Evolutionary conservation across 92 coral and sea anemone genomes (phyloP).

Genomic region (Palythoa heliodiscus): DNA sequence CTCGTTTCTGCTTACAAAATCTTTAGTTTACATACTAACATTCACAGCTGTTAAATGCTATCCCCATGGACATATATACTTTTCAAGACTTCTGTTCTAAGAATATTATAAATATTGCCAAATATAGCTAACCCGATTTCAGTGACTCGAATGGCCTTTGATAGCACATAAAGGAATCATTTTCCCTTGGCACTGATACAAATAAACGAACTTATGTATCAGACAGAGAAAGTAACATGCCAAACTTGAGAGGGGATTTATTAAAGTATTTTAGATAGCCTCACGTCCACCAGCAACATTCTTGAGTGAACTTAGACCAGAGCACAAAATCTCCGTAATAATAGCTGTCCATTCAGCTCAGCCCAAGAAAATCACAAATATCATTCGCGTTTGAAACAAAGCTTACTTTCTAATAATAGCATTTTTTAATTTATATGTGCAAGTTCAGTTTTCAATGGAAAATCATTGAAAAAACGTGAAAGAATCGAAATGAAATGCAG

Average conservation of each 20-base stretch:
- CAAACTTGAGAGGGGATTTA: not conserved
- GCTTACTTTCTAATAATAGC: too few species aligned
- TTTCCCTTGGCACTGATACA: not conserved
- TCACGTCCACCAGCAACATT: not conserved
- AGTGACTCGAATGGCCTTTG: not conserved
- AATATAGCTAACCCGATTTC: not conserved
- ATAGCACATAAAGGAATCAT: not conserved
- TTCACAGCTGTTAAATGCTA: not conserved
- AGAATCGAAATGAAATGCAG: not conserved
- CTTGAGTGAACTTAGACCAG: not conserved
- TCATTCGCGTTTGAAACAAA: too few species aligned
- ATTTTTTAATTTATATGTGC: not conserved
- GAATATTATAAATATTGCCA: not conserved
- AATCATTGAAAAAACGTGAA: not conserved
- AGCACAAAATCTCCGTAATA: not conserved
- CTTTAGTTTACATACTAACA: too few species aligned
- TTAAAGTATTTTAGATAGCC: constrained; percentile 21
- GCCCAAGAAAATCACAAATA: not conserved
- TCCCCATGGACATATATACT: not conserved
- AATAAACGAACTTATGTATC: not conserved
- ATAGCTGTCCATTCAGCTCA: not conserved
- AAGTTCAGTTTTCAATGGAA: not conserved
- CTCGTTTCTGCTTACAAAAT: too few species aligned
- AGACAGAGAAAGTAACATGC: not conserved
- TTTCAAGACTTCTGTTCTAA: not conserved